phyloP scores from a whole-genome alignment of 23 tunicate species.

The Trididemnum miniatum region DNA sequence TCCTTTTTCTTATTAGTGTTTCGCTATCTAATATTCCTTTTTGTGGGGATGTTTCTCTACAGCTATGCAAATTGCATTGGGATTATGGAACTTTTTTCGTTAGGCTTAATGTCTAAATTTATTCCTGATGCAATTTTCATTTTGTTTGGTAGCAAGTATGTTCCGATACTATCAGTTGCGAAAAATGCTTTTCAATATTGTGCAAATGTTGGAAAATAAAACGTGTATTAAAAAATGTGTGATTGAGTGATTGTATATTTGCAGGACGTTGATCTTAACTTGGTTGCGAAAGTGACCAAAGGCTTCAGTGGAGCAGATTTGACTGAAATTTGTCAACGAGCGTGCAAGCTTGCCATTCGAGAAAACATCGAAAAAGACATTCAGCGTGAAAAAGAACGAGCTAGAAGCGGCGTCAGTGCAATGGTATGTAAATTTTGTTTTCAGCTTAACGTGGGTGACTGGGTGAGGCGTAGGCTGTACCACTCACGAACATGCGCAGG shows the following conservation, averaged over 20 bases:
- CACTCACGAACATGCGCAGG: no score
- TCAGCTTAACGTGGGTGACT: no score
- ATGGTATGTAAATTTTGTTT: slow-evolving; percentile 46
- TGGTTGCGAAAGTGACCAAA: slow-evolving; percentile 92
- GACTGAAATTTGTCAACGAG: slow-evolving; percentile 97
- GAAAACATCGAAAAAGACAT: slow-evolving; percentile 93
- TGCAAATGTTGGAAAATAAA: not conserved
- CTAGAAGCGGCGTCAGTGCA: slow-evolving; percentile 53
- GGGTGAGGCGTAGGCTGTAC: no score
- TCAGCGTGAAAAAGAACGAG: slow-evolving; percentile 61
- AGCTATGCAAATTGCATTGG: no score
- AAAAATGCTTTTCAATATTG: not conserved
- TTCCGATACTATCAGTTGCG: not conserved
- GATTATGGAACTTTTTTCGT: no score
- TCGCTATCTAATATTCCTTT: no score
- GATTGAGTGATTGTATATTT: not conserved
- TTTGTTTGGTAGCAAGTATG: no score
- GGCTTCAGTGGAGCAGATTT: slow-evolving; percentile 99
- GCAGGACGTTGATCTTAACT: slow-evolving; percentile 76
- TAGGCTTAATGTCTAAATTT: no score
- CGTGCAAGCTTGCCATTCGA: slow-evolving; percentile 98
- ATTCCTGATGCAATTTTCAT: no score
- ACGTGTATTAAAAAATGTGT: not conserved
- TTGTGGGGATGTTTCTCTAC: no score
- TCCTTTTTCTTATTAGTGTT: no score